Percentiles rank a stretch among this genome's conserved stretches.
Conservation (phyloP, 2,888 invertebrate genomes). For the Colostygia pectinataria region DNA sequence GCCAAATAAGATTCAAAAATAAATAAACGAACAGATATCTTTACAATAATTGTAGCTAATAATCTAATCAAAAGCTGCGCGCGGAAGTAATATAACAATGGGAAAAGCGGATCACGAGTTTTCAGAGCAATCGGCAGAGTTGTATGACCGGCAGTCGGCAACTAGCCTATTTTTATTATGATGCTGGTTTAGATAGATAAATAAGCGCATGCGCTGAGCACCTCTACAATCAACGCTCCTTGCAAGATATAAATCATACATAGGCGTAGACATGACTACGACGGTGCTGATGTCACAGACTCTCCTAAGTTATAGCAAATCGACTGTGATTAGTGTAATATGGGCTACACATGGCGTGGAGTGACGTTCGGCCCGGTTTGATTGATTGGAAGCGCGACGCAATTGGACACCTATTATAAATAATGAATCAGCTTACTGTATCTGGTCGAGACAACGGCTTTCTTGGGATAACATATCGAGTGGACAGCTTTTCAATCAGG, state of each 20-base stretch:
- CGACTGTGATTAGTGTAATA: slow-evolving; percentile 16
- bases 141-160: slow-evolving; percentile 55
- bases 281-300: slow-evolving; percentile 13
- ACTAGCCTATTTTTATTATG: slow-evolving; percentile 66
- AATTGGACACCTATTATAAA: slow-evolving; percentile 34
- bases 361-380: slow-evolving; percentile 35
- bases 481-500: slow-evolving; percentile 38
- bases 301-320: slow-evolving; percentile 19
- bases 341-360: slow-evolving; percentile 20
- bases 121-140: slow-evolving; percentile 52
- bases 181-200: slow-evolving; percentile 57
- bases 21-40: too few species aligned
- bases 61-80: slow-evolving; percentile 32
- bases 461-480: slow-evolving; percentile 23
- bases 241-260: slow-evolving; percentile 45
- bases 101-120: slow-evolving; percentile 23
- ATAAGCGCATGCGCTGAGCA: slow-evolving; percentile 53
- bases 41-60: not conserved
- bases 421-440: slow-evolving; percentile 36
- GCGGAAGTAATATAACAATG: slow-evolving; percentile 34
- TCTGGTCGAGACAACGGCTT: slow-evolving; percentile 24
- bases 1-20: too few species aligned
- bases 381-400: slow-evolving; percentile 39
- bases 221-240: slow-evolving; percentile 34
- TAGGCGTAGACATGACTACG: not conserved